Percentiles rank a stretch among this genome's conserved stretches.
Evolutionary conservation across 2,888 invertebrate species (phyloP).

Genomic region (Galeruca laticollis): DNA sequence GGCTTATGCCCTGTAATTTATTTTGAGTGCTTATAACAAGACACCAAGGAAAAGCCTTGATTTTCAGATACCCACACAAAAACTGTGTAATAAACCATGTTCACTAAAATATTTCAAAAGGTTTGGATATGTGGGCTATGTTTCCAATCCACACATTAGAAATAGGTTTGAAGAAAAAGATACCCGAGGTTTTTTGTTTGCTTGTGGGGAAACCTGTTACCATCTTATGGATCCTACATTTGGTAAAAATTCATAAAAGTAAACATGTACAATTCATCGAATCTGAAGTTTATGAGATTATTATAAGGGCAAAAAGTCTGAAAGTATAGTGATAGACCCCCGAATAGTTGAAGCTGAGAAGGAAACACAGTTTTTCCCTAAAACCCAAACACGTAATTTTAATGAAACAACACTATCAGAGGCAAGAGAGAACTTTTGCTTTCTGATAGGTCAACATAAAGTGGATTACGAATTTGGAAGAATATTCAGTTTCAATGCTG

Average conservation of each 20-base stretch:
- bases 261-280: slow-evolving; percentile 3
- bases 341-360: neutral
- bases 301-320: neutral
- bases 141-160: neutral
- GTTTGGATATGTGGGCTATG: neutral
- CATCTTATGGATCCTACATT: too few species aligned
- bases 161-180: slow-evolving; percentile 1
- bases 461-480: too few species aligned
- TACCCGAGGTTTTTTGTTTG: slow-evolving; percentile 1
- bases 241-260: neutral
- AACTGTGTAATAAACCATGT: slow-evolving; percentile 2
- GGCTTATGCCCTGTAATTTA: slow-evolving; percentile 4
- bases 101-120: neutral
- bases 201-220: neutral
- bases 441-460: neutral
- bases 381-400: neutral
- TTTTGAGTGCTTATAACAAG: slow-evolving; percentile 2
- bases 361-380: slow-evolving; percentile 1
- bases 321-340: neutral
- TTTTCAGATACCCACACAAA: neutral
- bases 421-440: neutral
- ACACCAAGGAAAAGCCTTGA: slow-evolving; percentile 1
- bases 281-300: slow-evolving; percentile 4
- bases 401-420: neutral
- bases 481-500: too few species aligned